Evolutionary conservation across 2,888 invertebrate genomes (phyloP), one percentile per base, ranked within the genome.

Genomic region (Clostera curtula): DNA sequence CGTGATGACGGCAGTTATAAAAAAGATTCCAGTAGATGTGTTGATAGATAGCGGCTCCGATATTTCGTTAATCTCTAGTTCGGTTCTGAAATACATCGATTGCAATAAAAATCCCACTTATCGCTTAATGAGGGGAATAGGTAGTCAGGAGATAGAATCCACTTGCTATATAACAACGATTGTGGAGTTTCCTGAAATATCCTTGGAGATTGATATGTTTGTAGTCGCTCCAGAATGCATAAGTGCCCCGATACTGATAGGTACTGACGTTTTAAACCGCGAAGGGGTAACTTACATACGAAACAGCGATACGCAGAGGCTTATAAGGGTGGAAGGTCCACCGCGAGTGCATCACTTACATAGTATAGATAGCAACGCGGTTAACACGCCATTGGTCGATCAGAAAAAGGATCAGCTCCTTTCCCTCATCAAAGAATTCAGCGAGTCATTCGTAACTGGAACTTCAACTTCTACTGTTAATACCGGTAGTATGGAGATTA

Each of bases 231-330:
- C 23, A 0, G 6, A 14, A 4, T 40, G 24, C 19, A 51, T 49
- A 12, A 31, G 16, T 4, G 25, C 34, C 2, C 42, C 47, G 1
- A 19, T 53, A 1, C 24, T 50, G 5, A 35, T 49, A 8, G 48
- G 48, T 4, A 45, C 42, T 0, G 47, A 51, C 19, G 34, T 51
- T 7, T 28, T 43, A 8, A 42, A 51, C 25, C 26, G 43, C 2
- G 34, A 43, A 1, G 48, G 49, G 1, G 21, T 52, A 1, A 34
- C 37, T 1, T 48, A 42, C 14, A 28, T 42, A 7, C 30, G 44
- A 0, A 31, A 29, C 0, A 38, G 29, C 1, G 34, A 37, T 8
- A 1, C 2, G 4, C 45, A 49, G 15, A 19, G 23, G 5, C 12
- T 47, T 1, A 37, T 15, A 1, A 31, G 36, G 7, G 5, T 20